A percentile compares a stretch with the other conserved stretches of the same genome.
phyloP scores from a whole-genome alignment of 2,888 invertebrate species.

The Trichopoda pennipes region DNA sequence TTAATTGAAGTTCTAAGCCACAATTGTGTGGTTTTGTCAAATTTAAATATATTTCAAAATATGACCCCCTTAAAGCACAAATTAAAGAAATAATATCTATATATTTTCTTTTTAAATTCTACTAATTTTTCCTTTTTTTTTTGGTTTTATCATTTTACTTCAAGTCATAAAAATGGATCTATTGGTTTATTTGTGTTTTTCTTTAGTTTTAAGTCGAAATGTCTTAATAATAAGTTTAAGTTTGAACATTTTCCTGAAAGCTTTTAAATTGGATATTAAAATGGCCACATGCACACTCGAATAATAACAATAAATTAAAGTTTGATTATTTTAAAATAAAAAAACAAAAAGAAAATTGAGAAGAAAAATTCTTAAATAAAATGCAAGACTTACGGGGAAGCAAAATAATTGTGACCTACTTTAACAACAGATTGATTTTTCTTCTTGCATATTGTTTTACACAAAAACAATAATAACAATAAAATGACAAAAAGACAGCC shows the following conservation, averaged over 20 bases:
- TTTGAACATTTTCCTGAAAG: conserved; percentile 59
- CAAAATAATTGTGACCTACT: conserved; percentile 58
- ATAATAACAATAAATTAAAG: conserved; percentile 36
- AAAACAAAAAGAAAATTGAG: no score
- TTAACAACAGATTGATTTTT: conserved; percentile 64
- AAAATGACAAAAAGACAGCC: conserved; percentile 11
- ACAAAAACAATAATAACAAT: conserved; percentile 2
- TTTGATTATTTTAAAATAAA: conserved; percentile 25
- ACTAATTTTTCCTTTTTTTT: not conserved
- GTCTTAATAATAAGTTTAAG: conserved; percentile 21
- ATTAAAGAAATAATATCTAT: not conserved
- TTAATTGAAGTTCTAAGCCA: not conserved
- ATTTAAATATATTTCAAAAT: not conserved
- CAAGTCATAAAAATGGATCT: not conserved
- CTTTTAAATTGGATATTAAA: conserved; percentile 54
- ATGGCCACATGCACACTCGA: not conserved
- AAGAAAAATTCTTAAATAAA: conserved; percentile 20
- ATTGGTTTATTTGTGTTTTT: conserved; percentile 14
- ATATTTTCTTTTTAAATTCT: not conserved
- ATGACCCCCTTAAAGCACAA: not conserved
- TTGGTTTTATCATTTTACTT: conserved; percentile 1
- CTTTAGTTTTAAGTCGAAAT: conserved; percentile 3
- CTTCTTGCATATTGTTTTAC: conserved; percentile 17
- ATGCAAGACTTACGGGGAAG: not conserved
- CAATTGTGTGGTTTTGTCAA: not conserved